These are phyloP conservation scores for Elegia similella DNA, from an alignment of 2,888 invertebrate genomes.

Conservation along the genomic window DNA sequence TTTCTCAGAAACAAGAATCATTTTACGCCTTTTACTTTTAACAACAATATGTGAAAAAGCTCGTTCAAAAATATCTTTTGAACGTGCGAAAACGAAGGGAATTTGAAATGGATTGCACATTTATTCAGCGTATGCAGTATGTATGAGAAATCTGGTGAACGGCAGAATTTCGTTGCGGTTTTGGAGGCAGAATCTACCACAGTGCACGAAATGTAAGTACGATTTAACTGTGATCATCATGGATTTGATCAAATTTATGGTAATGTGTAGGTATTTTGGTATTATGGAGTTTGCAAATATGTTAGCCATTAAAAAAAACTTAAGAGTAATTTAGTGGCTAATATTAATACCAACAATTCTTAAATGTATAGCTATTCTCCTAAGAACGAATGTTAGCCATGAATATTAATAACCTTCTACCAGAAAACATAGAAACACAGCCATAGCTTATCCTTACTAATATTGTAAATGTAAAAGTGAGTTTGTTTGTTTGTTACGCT, in stretches of 20 bases:
- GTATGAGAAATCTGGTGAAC: conserved; percentile 10
- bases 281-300: too few species aligned
- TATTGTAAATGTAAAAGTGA: too few species aligned
- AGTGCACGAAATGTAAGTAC: conserved; percentile 7
- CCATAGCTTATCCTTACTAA: too few species aligned
- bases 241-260: neutral
- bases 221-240: neutral
- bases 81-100: too few species aligned
- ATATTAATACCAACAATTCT: too few species aligned
- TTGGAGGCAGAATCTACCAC: neutral
- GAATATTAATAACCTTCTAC: too few species aligned
- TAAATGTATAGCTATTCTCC: too few species aligned
- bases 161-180: conserved; percentile 6
- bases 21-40: neutral
- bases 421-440: too few species aligned
- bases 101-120: neutral
- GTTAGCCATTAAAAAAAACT: too few species aligned
- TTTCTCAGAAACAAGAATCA: neutral
- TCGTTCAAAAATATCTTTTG: neutral
- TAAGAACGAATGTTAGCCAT: too few species aligned
- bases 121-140: conserved; percentile 5
- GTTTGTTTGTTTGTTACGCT: too few species aligned
- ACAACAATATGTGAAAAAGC: neutral
- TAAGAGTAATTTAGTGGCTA: too few species aligned
- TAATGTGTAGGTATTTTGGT: neutral